Conservation (phyloP, 2,888 invertebrate species). For the Leptinotarsa haldemani region DNA sequence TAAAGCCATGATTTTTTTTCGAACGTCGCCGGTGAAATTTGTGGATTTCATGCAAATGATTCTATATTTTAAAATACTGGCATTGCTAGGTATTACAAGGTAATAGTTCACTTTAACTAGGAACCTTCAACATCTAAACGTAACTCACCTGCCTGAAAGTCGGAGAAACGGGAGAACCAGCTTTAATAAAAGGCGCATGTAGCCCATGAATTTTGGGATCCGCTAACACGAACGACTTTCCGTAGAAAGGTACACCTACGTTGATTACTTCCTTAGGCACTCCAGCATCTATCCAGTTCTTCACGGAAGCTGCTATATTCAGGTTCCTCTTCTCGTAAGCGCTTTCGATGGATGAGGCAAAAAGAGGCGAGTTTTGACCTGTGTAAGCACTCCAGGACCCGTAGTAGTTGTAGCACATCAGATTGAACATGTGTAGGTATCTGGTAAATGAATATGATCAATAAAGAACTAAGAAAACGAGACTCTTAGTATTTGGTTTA, state of each 20-base stretch:
- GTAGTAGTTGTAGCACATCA: constrained; percentile 70
- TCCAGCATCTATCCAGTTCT: constrained; percentile 69
- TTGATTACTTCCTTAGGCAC: constrained; percentile 72
- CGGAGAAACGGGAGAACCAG: constrained; percentile 24
- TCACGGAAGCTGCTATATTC: constrained; percentile 64
- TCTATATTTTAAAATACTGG: too few species aligned
- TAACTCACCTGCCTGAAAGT: constrained; percentile 26
- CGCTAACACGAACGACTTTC: constrained; percentile 73
- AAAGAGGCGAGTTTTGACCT: constrained; percentile 77
- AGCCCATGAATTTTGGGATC: constrained; percentile 64
- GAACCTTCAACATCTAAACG: background rate
- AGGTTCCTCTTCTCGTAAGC: constrained; percentile 41
- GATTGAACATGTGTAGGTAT: constrained; percentile 64
- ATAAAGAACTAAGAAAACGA: background rate
- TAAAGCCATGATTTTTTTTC: too few species aligned
- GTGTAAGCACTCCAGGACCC: constrained; percentile 71
- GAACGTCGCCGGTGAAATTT: too few species aligned
- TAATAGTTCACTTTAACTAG: too few species aligned
- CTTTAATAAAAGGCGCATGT: constrained; percentile 64
- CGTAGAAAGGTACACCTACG: constrained; percentile 78
- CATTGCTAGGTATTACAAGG: too few species aligned
- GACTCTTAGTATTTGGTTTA: too few species aligned
- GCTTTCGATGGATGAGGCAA: constrained; percentile 64
- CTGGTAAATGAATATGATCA: constrained; percentile 38
- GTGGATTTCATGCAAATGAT: too few species aligned